Percentiles rank a stretch among this genome's conserved stretches.
Conservation (phyloP, 2,797 vertebrate species). For the Bradypodion pumilum region DNA sequence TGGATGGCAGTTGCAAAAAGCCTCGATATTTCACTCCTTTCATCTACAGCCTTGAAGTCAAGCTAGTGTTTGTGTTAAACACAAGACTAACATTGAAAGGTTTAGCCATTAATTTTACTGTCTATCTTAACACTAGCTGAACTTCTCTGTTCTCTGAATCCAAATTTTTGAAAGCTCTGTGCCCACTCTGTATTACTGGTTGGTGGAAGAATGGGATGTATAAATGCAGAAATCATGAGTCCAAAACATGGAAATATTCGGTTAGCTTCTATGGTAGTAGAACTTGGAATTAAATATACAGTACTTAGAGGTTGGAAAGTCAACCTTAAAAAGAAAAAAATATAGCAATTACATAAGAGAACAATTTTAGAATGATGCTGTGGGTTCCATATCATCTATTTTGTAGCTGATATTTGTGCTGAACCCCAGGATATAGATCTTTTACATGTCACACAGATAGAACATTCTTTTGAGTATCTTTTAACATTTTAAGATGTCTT, state of each 20-base stretch:
- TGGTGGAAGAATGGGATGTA: neutral
- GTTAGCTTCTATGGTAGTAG: neutral
- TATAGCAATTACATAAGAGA: too few species aligned
- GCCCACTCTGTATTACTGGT: neutral
- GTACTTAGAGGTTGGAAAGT: too few species aligned
- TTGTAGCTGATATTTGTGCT: neutral
- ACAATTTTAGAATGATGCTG: too few species aligned
- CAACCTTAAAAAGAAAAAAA: too few species aligned
- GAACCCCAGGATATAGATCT: neutral
- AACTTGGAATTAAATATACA: neutral
- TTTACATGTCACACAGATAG: neutral
- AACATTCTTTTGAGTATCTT: neutral
- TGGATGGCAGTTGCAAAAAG: slow-evolving; percentile 32
- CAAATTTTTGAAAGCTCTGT: neutral
- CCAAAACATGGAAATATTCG: neutral
- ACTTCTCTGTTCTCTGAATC: neutral
- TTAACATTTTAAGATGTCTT: neutral
- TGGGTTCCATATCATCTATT: neutral
- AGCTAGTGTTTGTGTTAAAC: accelerated
- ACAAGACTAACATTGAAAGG: neutral
- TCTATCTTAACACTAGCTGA: neutral
- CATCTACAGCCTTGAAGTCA: neutral
- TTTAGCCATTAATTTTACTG: neutral
- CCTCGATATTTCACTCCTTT: neutral
- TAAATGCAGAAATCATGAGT: neutral